Percentiles rank a stretch among this genome's conserved stretches.
Evolutionary conservation across 2,797 vertebrate genomes (phyloP).

Genomic region (Rhabdomys pumilio): DNA sequence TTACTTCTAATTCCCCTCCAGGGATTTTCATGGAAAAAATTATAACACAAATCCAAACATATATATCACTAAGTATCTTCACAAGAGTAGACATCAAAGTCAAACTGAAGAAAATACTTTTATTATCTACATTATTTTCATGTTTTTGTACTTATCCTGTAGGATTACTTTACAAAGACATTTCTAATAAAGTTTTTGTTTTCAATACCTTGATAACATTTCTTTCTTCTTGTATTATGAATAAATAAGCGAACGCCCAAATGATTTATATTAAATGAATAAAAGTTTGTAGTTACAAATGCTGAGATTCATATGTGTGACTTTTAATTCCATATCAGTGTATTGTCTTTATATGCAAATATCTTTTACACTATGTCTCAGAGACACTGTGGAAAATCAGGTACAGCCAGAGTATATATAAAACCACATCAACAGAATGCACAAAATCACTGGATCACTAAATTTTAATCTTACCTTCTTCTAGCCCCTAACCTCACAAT

Average conservation of each 20-base stretch:
- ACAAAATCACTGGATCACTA: background rate
- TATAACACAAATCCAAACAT: conserved; percentile 36
- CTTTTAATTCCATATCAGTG: background rate
- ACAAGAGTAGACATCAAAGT: background rate
- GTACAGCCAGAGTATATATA: background rate
- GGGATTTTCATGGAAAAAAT: conserved; percentile 30
- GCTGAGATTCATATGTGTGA: background rate
- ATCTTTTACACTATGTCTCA: background rate
- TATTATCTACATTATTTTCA: background rate
- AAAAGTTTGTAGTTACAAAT: background rate
- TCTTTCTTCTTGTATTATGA: conserved; percentile 8
- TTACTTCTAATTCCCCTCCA: conserved; percentile 47
- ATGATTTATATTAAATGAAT: background rate
- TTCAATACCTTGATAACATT: background rate
- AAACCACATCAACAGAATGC: background rate
- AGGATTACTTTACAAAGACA: background rate
- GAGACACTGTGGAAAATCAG: background rate
- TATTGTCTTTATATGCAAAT: background rate
- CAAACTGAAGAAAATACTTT: background rate
- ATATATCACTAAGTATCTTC: conserved; percentile 30
- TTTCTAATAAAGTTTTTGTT: conserved; percentile 1
- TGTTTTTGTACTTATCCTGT: background rate
- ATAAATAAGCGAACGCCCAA: background rate
- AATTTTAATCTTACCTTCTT: background rate
- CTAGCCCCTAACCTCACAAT: background rate